Percentiles rank a stretch among this genome's conserved stretches.
Evolutionary conservation across 2,888 invertebrate genomes (phyloP).

Genomic region (Ophioninae sp.): DNA sequence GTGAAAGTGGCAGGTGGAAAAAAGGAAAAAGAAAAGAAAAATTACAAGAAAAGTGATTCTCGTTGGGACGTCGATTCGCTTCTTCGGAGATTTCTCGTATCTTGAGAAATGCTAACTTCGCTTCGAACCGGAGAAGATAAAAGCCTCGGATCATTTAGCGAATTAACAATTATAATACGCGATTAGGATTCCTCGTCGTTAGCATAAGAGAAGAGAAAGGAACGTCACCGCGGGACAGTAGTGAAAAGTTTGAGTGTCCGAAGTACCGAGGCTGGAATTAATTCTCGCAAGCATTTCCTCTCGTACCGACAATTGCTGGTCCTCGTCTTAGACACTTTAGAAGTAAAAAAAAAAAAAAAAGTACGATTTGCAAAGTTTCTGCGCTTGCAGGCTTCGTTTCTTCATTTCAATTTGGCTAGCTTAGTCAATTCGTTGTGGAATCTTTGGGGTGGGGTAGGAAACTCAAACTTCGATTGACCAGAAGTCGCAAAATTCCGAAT

Average conservation of each 20-base stretch:
- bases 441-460: too few species aligned
- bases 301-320: conserved; percentile 22
- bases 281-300: conserved; percentile 63
- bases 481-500: too few species aligned
- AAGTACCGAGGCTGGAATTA: conserved; percentile 68
- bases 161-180: conserved; percentile 80
- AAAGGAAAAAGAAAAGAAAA: conserved; percentile 11
- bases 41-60: conserved; percentile 39
- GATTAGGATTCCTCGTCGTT: conserved; percentile 76
- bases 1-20: conserved; percentile 29
- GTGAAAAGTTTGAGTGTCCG: conserved; percentile 73
- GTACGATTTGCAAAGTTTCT: not conserved
- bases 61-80: conserved; percentile 20
- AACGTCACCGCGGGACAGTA: conserved; percentile 63
- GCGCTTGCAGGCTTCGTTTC: not conserved
- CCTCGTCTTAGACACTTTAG: conserved; percentile 37
- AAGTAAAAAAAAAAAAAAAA: conserved; percentile 27
- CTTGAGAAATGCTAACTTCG: conserved; percentile 13
- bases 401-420: not conserved
- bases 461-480: too few species aligned
- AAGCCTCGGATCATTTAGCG: conserved; percentile 76
- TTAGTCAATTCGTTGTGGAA: conserved; percentile 23
- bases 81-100: conserved; percentile 33
- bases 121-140: conserved; percentile 58
- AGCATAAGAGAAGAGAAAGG: conserved; percentile 72